Conservation (phyloP, 1,140 invertebrate species). For the Ericerus pela region DNA sequence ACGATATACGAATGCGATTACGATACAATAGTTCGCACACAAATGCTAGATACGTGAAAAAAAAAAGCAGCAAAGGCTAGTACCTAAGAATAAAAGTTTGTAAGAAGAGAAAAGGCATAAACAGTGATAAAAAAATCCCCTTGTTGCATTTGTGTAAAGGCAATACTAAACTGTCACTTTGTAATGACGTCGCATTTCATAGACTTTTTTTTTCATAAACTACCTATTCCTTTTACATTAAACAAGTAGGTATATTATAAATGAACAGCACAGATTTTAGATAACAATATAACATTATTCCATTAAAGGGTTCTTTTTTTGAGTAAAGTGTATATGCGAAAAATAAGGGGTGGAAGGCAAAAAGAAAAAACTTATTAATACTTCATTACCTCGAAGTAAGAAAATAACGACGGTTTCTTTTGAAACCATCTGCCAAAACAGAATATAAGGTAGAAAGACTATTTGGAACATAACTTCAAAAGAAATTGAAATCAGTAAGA, state of each 20-base stretch:
- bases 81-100: no score
- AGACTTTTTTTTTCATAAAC: neutral
- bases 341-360: neutral
- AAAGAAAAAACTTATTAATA: conserved; percentile 1
- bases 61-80: no score
- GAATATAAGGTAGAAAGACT: no score
- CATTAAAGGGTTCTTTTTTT: conserved; percentile 5
- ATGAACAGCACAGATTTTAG: conserved; percentile 1
- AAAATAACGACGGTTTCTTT: neutral
- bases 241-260: conserved; percentile 2
- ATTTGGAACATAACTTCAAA: neutral
- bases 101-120: no score
- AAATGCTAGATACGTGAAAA: no score
- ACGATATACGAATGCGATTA: no score
- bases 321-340: neutral
- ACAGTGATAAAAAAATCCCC: neutral
- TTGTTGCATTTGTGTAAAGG: neutral
- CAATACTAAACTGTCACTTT: neutral
- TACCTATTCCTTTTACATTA: neutral
- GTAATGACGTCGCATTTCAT: neutral
- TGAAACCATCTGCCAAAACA: neutral
- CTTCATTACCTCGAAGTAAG: conserved; percentile 1
- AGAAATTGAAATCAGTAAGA: neutral
- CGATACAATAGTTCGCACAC: no score
- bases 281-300: conserved; percentile 5